Evolutionary conservation across 2,888 invertebrate genomes (phyloP), one percentile per base, ranked within the genome.

Genomic region (Rhaphigaster nebulosa): DNA sequence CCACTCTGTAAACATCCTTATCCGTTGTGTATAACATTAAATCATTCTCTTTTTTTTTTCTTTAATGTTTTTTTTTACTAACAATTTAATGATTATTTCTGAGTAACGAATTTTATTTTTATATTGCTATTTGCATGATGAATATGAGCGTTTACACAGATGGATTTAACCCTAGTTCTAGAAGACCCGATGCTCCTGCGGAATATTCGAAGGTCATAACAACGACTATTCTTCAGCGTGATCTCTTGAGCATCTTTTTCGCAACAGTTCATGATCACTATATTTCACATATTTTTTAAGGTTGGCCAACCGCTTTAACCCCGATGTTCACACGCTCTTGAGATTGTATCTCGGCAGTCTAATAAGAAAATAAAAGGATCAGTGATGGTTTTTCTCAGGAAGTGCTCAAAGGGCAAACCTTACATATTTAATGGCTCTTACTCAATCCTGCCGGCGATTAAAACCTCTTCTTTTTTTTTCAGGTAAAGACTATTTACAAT

Each of bases 321-420:
- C 45, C 84, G n/a, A n/a, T 84, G 84, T 84, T 84, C 84, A 84
- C 84, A 84, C 84, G 84, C 84, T 50, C 84, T 84, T 84, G 45
- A 84, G 84, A 84, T 84, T 1, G 45, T 84, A 84, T 84, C 84
- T 84, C 84, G 26, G 15, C 12, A 13, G n/a, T 50, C 13, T n/a
- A 84, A 84, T 50, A 84, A 84, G 84, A 50, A 84, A 84, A 84
- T 45, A 50, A 84, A 84, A 50, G 1, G 13, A 80, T 41, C 45
- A 26, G 13, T 50, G 45, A 45, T 76, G 8, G 34, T 76, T 76
- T 0, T 38, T 76, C 70, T 34, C 70, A 76, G 70, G 70, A 76
- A 76, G 70, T 76, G 38, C 70, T 76, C 70, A 76, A 76, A 76
- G 70, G 70, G 70, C 70, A 76, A 76, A 76, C 70, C 70, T 76